These are phyloP conservation scores for Etheostoma cragini DNA, from an alignment of 2,113 vertebrate genomes.

Conservation along the genomic window DNA sequence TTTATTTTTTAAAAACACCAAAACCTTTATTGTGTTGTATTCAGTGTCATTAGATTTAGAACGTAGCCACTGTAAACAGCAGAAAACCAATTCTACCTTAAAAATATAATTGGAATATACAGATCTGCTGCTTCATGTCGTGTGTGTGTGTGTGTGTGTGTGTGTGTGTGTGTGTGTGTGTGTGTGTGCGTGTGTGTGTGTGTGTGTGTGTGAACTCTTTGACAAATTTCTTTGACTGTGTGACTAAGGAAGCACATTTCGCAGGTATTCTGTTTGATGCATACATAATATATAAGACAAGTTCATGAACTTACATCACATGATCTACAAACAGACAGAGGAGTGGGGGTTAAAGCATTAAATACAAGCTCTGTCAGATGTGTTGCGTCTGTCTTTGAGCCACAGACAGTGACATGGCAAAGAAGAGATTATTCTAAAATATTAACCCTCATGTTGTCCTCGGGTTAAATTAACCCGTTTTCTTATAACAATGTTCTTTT, in stretches of 20 bases:
- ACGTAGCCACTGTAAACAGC: background rate
- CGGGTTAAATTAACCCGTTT: too few relatives aligned
- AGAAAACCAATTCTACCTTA: background rate
- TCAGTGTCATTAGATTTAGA: background rate
- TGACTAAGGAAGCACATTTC: background rate
- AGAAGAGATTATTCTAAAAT: slow-evolving; percentile 47
- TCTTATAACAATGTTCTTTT: too few relatives aligned
- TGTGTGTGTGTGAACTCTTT: too few relatives aligned
- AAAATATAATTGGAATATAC: background rate
- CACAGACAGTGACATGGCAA: slow-evolving; percentile 24
- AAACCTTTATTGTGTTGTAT: background rate
- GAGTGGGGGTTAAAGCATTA: slow-evolving; percentile 2
- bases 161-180: too few relatives aligned
- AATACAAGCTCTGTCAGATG: slow-evolving; percentile 8
- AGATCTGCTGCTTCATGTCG: background rate
- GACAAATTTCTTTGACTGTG: background rate
- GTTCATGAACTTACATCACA: background rate
- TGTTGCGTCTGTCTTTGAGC: slow-evolving; percentile 18
- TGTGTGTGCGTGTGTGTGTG: too few relatives aligned
- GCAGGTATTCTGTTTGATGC: slow-evolving; percentile 3
- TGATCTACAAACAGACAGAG: background rate
- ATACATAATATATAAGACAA: background rate
- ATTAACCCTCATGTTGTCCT: too few relatives aligned
- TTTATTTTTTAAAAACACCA: too few relatives aligned
- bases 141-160: background rate